phyloP scores from a whole-genome alignment of 1,140 invertebrate genomes.

The Ceratosolen fusciceps region DNA sequence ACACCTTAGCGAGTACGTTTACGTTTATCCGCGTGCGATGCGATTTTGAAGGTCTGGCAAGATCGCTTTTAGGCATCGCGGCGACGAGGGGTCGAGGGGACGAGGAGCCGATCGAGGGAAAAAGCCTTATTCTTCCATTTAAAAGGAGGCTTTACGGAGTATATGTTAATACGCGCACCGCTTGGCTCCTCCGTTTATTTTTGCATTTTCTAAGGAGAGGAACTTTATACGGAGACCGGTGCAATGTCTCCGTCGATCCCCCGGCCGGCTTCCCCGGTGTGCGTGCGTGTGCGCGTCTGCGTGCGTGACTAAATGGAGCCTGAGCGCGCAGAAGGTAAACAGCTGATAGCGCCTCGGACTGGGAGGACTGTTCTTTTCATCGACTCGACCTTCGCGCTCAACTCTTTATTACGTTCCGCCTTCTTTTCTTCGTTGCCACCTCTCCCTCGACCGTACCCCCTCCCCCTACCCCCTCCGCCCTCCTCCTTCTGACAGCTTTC shows the following conservation, averaged over 20 bases:
- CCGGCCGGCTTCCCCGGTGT: too few species aligned
- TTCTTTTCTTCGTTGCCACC: neutral
- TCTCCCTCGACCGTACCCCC: too few species aligned
- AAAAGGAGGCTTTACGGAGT: neutral
- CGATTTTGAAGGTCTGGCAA: neutral
- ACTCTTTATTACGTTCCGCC: neutral
- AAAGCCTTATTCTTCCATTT: conserved; percentile 1
- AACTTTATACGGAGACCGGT: neutral
- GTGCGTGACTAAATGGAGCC: neutral
- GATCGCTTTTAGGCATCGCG: neutral
- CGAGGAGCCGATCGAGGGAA: too few species aligned
- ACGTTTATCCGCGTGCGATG: conserved; percentile 11
- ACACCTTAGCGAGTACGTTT: neutral
- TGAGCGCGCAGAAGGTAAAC: conserved; percentile 21
- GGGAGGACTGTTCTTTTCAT: neutral
- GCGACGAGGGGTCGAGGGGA: neutral
- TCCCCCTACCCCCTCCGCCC: neutral
- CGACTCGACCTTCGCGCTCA: neutral
- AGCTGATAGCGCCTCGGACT: neutral
- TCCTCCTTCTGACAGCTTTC: neutral
- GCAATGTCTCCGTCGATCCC: too few species aligned
- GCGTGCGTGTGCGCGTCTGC: too few species aligned
- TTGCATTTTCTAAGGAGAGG: conserved; percentile 21
- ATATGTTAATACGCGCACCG: conserved; percentile 3
- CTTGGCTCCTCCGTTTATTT: neutral